Base-by-base conservation (phyloP, 2,113 vertebrate species). In the Nesoenas mayeri region DNA sequence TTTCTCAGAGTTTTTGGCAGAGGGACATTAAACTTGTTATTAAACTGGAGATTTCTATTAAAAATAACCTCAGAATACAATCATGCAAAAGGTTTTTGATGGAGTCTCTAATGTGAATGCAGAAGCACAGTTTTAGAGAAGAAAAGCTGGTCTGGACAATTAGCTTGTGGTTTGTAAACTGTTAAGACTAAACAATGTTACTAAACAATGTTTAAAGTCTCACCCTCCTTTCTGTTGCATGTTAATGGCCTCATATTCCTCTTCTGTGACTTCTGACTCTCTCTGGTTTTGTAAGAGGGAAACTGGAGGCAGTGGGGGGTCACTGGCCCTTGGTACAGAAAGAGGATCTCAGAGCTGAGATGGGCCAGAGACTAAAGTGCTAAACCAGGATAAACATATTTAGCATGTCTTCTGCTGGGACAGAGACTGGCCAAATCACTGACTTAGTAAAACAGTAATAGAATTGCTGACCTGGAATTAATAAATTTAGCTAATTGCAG, bases 401-500 rank as follows among this genome's bases (percentile, higher is more conserved):
- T 84, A 83, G 16, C 19, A n/a, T 81, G 91, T 91, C 57, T 93
- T 83, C 50, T 44, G 48, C 9, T 54, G 36, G 56, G 62, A 50
- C 47, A 79, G 34, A 58, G 28, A 53, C 31, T 73, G 53, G 28
- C 47, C 62, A 75, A 61, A 65, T 89, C 61, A 79, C 61, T 51
- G 48, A 60, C 24, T 77, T 54, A 31, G 11, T 54, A 78, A 65
- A 62, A 31, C 7, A 15, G 65, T 26, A n/a, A 58, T 17, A 64
- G 58, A 90, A 78, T 47, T 93, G 85, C 88, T 95, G 85, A 54
- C 36, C 19, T 32, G 36, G 40, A 82, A 34, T 32, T 40, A 83
- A 70, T 86, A 34, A 78, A 77, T 93, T 86, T 83, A 90, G 64
- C 42, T 58, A 86, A 78, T 70, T 94, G 83, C 83, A 56, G 64